Evolutionary conservation across 2,888 invertebrate genomes (phyloP), one percentile per base, ranked within the genome.

Genomic region (Erynnis tages): DNA sequence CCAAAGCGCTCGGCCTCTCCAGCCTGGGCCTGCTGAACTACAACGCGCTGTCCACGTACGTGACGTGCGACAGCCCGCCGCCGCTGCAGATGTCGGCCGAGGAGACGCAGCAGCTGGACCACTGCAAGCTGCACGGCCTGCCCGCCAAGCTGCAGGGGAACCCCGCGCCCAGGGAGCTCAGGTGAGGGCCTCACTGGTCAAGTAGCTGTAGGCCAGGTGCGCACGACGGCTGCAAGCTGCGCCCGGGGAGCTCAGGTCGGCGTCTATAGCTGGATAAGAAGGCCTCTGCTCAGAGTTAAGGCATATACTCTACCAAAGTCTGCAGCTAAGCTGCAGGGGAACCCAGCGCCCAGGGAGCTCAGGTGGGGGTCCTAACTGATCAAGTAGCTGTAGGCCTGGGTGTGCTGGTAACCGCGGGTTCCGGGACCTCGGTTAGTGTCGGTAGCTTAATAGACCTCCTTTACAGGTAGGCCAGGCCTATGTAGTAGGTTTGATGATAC

Each of bases 11-110:
- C 5, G 80, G 79, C 10, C 71, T 89, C 0, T 74, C 73, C 0
- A 81, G 82, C 23, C 65, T 89, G 0, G 89, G 89, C 0, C 65
- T 89, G 0, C 54, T 90, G 16, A 90, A 90, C 67, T 87, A 90
- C 71, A 87, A 90, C 63, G 88, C 90, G 4, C 71, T 92, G 3
- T 91, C 91, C 0, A 91, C 92, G 0, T 94, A 93, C 65, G 93
- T 94, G 35, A 93, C 94, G 23, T 95, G 95, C 63, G 96, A 96
- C 70, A 95, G 95, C 62, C 95, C 96, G 0, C 93, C 95, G 30
- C 95, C 96, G 0, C 90, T 96, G 65, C 93, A 95, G 67, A 93
- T 96, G 91, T 93, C 95, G 0, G 91, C 92, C 0, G 95, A 95
- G 19, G 96, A 96, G 72, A 90, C 93, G 61, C 91, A 91, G 0